These are phyloP conservation scores for Botia almorhae DNA, from an alignment of 2,797 vertebrate species.

Conservation along the genomic window DNA sequence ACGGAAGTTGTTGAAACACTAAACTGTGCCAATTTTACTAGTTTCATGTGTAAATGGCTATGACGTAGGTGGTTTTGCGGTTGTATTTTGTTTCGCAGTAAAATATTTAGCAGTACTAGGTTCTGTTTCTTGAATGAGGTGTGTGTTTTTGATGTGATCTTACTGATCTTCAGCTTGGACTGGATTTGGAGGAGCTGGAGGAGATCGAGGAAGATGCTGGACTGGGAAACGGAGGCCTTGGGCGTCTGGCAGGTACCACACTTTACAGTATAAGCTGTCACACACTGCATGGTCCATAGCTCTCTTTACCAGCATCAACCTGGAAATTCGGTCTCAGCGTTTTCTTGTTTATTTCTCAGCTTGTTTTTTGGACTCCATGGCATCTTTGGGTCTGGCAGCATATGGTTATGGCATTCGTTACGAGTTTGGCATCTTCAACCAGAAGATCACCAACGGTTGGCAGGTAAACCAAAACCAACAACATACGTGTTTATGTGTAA, in stretches of 20 bases:
- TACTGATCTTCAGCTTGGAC: slow-evolving; percentile 77
- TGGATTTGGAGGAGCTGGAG: slow-evolving; percentile 92
- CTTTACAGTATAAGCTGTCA: not conserved
- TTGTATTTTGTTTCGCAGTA: not conserved
- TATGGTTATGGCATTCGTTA: slow-evolving; percentile 89
- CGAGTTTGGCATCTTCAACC: slow-evolving; percentile 90
- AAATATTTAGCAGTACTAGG: not conserved
- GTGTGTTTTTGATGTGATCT: slow-evolving; percentile 32
- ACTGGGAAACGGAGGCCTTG: slow-evolving; percentile 88
- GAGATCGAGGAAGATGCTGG: slow-evolving; percentile 92
- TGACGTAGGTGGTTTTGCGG: not conserved
- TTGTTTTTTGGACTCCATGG: slow-evolving; percentile 89
- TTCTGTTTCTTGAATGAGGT: not conserved
- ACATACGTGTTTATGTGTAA: not conserved
- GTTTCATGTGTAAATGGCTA: not conserved
- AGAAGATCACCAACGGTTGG: slow-evolving; percentile 85
- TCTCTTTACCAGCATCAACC: not conserved
- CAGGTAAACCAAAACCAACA: slow-evolving; percentile 73
- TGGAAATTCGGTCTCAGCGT: not conserved
- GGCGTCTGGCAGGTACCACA: slow-evolving; percentile 85
- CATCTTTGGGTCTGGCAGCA: slow-evolving; percentile 83
- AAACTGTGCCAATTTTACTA: not conserved
- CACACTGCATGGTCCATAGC: not conserved
- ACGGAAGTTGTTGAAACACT: slow-evolving; percentile 1
- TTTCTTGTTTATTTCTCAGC: slow-evolving; percentile 66